Conservation (phyloP, 2,888 invertebrate species). For the Leucozona laternaria region DNA sequence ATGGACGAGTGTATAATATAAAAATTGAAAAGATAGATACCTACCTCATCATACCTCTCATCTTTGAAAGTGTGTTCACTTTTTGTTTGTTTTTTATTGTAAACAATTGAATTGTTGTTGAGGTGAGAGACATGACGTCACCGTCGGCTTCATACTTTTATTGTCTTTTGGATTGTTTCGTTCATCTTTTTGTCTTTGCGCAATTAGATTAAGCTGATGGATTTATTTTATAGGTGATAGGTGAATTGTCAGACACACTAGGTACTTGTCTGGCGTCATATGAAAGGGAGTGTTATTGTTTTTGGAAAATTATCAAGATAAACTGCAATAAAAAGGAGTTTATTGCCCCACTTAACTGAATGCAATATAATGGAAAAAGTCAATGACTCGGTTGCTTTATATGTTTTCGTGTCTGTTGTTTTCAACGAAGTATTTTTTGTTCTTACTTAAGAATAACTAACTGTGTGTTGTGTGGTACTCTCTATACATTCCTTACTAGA, state of each 20-base stretch:
- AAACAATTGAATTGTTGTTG: slow-evolving; percentile 66
- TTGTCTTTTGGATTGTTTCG: slow-evolving; percentile 30
- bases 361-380: not conserved
- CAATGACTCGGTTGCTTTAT: not conserved
- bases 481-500: too few species aligned
- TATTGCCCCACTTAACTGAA: slow-evolving; percentile 46
- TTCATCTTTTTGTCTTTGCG: slow-evolving; percentile 22
- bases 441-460: too few species aligned
- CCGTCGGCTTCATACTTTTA: slow-evolving; percentile 8
- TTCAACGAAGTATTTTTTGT: too few species aligned
- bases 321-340: slow-evolving; percentile 31
- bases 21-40: slow-evolving; percentile 21
- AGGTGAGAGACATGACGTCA: slow-evolving; percentile 42
- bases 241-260: not conserved
- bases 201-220: slow-evolving; percentile 19
- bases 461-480: too few species aligned
- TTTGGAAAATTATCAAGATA: not conserved
- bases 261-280: not conserved
- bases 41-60: not conserved
- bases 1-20: too few species aligned
- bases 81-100: slow-evolving; percentile 51
- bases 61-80: slow-evolving; percentile 38
- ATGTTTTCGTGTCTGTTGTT: not conserved
- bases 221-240: slow-evolving; percentile 29
- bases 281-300: not conserved